Evolutionary conservation across 2,113 vertebrate genomes (phyloP).

Genomic region (Xiphophorus hellerii): DNA sequence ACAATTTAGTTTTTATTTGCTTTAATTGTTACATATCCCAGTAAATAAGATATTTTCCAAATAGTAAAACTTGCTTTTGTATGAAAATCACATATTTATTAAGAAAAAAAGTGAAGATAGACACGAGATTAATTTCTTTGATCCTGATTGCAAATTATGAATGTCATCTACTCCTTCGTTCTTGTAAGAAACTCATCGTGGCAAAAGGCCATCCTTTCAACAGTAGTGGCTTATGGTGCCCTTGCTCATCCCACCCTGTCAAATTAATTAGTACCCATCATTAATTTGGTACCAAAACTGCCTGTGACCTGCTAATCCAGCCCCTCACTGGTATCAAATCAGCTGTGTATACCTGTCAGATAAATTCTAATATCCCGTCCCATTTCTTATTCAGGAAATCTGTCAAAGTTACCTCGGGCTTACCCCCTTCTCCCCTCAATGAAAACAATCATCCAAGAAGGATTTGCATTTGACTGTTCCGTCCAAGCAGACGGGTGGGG

Average conservation of each 20-base stretch:
- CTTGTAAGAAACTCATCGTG: slow-evolving; percentile 40
- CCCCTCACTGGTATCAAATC: slow-evolving; percentile 72
- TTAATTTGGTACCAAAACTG: slow-evolving; percentile 66
- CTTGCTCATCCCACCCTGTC: slow-evolving; percentile 66
- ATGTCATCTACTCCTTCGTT: slow-evolving; percentile 48
- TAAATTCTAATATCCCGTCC: slow-evolving; percentile 75
- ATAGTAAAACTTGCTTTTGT: background rate
- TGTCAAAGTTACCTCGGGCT: slow-evolving; percentile 70
- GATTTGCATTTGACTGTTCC: slow-evolving; percentile 74
- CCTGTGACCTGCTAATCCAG: slow-evolving; percentile 67
- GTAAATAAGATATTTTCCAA: background rate
- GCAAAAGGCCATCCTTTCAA: slow-evolving; percentile 49
- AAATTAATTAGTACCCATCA: slow-evolving; percentile 77
- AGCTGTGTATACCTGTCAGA: slow-evolving; percentile 77
- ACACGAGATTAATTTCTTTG: slow-evolving; percentile 16
- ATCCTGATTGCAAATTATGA: slow-evolving; percentile 26
- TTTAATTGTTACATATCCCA: background rate
- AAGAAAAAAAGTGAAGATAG: background rate
- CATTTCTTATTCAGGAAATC: slow-evolving; percentile 77
- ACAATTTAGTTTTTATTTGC: background rate
- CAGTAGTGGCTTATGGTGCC: slow-evolving; percentile 48
- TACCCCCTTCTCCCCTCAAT: slow-evolving; percentile 65
- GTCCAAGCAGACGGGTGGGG: slow-evolving; percentile 60
- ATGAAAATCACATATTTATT: background rate
- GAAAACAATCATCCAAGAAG: slow-evolving; percentile 77